Percentiles rank a stretch among this genome's conserved stretches.
Conservation (phyloP, 2,113 vertebrate genomes). For the Scophthalmus maximus region DNA sequence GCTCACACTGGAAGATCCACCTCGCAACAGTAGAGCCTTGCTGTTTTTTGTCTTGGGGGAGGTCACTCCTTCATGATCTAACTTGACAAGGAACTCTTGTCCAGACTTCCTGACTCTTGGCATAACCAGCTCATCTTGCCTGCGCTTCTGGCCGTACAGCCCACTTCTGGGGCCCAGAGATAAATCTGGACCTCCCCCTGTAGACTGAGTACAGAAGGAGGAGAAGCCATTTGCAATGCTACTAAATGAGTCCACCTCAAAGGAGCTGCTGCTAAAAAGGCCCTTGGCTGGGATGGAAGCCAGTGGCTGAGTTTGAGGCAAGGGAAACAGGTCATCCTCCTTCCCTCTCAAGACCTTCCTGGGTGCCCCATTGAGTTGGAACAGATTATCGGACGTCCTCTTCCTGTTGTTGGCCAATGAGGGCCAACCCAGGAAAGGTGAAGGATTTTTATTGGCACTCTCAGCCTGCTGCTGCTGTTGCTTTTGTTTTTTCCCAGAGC, state of each 20-base stretch:
- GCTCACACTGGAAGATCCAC: constrained; percentile 75
- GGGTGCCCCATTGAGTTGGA: constrained; percentile 88
- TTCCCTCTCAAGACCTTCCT: constrained; percentile 86
- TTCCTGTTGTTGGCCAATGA: constrained; percentile 85
- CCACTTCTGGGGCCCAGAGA: constrained; percentile 81
- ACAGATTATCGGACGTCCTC: constrained; percentile 86
- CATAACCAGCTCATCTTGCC: constrained; percentile 76
- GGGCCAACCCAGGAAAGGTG: constrained; percentile 88
- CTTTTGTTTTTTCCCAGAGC: constrained; percentile 85
- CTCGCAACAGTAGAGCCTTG: constrained; percentile 87
- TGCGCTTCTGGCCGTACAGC: constrained; percentile 85
- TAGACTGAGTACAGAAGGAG: constrained; percentile 84
- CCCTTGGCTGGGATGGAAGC: constrained; percentile 76
- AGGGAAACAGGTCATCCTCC: constrained; percentile 82
- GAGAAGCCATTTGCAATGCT: constrained; percentile 95
- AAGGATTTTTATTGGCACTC: constrained; percentile 81
- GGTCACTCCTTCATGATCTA: constrained; percentile 97
- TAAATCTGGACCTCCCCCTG: constrained; percentile 82
- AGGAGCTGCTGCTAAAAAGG: constrained; percentile 92
- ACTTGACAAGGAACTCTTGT: constrained; percentile 91
- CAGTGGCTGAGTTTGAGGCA: constrained; percentile 74
- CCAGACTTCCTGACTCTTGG: constrained; percentile 83
- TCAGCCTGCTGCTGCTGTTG: constrained; percentile 74
- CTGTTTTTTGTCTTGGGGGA: constrained; percentile 97
- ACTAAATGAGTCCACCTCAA: constrained; percentile 94